Base-by-base conservation (phyloP, 1,140 invertebrate species). In the Drosophila simulans region DNA sequence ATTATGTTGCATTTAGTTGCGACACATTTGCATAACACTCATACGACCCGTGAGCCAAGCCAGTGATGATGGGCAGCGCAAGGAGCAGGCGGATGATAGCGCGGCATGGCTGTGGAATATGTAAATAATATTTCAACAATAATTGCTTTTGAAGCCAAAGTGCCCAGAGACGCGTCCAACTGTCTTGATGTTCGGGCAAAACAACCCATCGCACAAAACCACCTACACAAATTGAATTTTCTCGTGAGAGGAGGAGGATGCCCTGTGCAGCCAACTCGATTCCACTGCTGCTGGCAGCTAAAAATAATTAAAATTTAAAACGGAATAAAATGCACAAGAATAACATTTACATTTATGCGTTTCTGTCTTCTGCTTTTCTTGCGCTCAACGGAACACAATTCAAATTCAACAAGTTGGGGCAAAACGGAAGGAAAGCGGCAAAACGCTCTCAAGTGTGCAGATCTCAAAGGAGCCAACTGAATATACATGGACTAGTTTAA, bases 221-320 rank as follows among this genome's bases (percentile, higher is more conserved):
- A 20, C 48, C 65, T 37, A 13, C 49, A 53, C 46, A 66, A 70
- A 80, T 77, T 59, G 46, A 76, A 77, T 77, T 77, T 77, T 77
- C 74, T 69, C 72, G 43, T 49, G 74, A 58, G 65, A 57, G 42
- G 35, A 59, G n/a, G 1, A 57, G 46, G 35, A 55, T n/a, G 35
- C 15, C n/a, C 13, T n/a, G 31, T 31, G 31, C 40, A 7, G n/a
- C n/a, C 54, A 17, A 15, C 25, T 43, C 37, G 37, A 20, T 20
- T 55, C 56, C 49, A 20, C 77, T 76, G 58, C 46, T 65, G 25
- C 52, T 73, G 59, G 70, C 70, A 74, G 59, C 78, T 81, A 68
- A 77, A 82, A 82, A 82, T 82, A 82, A 82, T 82, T 82, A 82
- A 82, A 82, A 82, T 82, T 82, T 82, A 82, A 82, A 82, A 77